phyloP scores from a whole-genome alignment of 1,140 invertebrate genomes.

The Drosophila seguyi region DNA sequence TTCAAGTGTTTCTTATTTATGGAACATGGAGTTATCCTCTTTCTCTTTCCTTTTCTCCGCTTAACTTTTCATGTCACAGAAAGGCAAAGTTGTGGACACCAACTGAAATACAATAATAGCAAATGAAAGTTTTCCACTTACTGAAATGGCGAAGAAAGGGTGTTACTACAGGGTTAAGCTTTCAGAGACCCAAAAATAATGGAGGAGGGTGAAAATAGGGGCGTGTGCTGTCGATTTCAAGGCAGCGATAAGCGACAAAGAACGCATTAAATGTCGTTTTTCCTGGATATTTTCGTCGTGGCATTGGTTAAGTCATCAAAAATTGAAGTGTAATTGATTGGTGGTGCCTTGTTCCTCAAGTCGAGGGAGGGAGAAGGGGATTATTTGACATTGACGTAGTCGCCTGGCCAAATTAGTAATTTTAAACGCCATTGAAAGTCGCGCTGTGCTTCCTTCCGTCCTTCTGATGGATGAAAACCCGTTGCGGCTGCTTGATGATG shows the following conservation, averaged over 20 bases:
- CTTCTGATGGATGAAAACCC: constrained; percentile 42
- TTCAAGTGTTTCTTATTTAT: constrained; percentile 15
- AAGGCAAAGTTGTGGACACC: constrained; percentile 27
- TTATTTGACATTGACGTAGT: constrained; percentile 63
- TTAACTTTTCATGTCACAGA: constrained; percentile 33
- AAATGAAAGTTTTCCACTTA: constrained; percentile 43
- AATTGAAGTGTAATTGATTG: constrained; percentile 83
- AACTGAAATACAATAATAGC: constrained; percentile 32
- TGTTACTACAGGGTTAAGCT: constrained; percentile 29
- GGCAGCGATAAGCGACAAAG: constrained; percentile 62
- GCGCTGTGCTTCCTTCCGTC: constrained; percentile 21
- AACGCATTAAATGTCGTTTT: constrained; percentile 55
- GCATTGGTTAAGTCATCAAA: constrained; percentile 67
- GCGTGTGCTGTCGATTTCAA: constrained; percentile 47
- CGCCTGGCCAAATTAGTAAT: constrained; percentile 70
- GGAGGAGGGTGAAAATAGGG: background rate
- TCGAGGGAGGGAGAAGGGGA: background rate
- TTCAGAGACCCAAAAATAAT: constrained; percentile 19
- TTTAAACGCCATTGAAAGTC: constrained; percentile 64
- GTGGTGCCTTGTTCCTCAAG: constrained; percentile 30
- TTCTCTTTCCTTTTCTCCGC: constrained; percentile 9
- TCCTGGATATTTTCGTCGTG: constrained; percentile 35
- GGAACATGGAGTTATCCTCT: background rate
- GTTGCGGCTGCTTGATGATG: constrained; percentile 26
- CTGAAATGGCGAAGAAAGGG: background rate